Base-by-base conservation (phyloP, 2,888 invertebrate species). In the Tiliacea aurago region DNA sequence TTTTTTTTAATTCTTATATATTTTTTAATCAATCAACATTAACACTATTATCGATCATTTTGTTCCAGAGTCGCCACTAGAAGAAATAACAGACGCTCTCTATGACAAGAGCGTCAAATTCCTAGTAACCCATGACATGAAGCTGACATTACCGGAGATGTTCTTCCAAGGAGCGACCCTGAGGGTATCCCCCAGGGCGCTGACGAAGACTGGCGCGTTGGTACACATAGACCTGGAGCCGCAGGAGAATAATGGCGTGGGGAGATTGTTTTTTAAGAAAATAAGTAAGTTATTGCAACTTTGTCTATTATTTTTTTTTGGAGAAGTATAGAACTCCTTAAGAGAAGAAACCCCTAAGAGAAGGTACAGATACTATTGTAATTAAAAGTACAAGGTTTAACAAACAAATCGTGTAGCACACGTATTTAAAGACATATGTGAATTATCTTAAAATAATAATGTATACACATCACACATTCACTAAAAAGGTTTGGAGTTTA, bases 51-150 rank as follows among this genome's bases (percentile, higher is more conserved):
- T 45, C 15, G 1, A 15, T 45, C 0, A 55, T 55, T 55, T 28
- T 62, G 66, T 93, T 91, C 1, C 94, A 95, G 97, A 97, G 91
- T 96, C 97, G 33, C 97, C 98, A n/a, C 92, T 98, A 70, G 98
- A 98, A 94, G 98, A 98, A 94, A 97, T 98, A 23, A 97, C 98
- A 0, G 97, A 97, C 82, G 97, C 98, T 0, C 91, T 98, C 0
- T 97, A 97, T 87, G 97, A 97, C 61, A 98, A 97, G 90, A 97
- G 97, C 13, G 93, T 97, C 0, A 97, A 97, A 87, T 98, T 98
- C 88, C 94, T 98, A 41, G 97, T 98, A 92, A 98, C 98, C 0
- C 98, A 98, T 85, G 98, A 98, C 89, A 95, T 98, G 90, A 97
- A 97, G 86, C 83, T 98, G 55, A 95, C 97, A 59, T 90, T 98